Evolutionary conservation across 2,113 vertebrate genomes (phyloP), one percentile per base, ranked within the genome.

Genomic region (Notarius lentiginosus): DNA sequence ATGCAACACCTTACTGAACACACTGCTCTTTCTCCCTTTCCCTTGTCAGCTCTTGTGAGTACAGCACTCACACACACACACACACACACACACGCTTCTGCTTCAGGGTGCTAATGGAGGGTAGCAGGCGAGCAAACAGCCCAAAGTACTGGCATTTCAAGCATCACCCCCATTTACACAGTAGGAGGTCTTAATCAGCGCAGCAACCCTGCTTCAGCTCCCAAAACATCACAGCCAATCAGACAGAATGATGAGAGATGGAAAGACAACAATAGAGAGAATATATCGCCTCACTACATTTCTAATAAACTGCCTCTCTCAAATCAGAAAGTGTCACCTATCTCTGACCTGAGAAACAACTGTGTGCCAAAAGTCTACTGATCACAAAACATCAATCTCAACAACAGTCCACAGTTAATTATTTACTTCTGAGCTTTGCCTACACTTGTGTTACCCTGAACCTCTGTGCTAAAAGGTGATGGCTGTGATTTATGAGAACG

Each of bases 381-480:
- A 94, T 96, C 95, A 92, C 95, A 96, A 41, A 96, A 96, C 96
- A 97, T 97, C 96, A 95, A 97, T 97, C 97, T 97, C 15, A 95
- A 94, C 95, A 96, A 97, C 96, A 97, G 97, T 98, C 97, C 97
- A 96, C 97, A 97, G 96, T 18, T 41, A 72, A 72, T 72, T 94
- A 97, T 97, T 98, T 98, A 98, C 97, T 97, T 98, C 97, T 95
- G 96, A 95, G 96, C 94, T 97, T 96, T 97, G 96, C 96, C 97
- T 96, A 96, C 94, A 1, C 51, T 76, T 51, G 47, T n/a, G 47
- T 22, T 9, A 77, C 49, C 49, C 10, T 77, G 5, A 53, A 51
- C 10, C 20, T 51, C 11, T 4, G 4, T 17, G 7, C n/a, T 56
- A 56, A 79, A 77, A n/a, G 3, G 12, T 60, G 55, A 80, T 30